Base-by-base conservation (phyloP, 1,140 invertebrate genomes). In the Oryctes rhinoceros region DNA sequence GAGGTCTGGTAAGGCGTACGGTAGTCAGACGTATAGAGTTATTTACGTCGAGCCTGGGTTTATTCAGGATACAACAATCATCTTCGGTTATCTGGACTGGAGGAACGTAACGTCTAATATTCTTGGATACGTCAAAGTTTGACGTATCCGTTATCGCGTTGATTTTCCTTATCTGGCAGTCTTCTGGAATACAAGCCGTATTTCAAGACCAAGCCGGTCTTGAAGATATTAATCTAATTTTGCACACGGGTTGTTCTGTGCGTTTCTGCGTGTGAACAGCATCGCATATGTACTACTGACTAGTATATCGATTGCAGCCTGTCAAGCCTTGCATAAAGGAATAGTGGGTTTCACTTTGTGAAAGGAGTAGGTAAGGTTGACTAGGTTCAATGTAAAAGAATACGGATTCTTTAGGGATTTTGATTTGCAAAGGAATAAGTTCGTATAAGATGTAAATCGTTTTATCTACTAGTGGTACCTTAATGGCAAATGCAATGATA, bases 291-390 rank as follows among this genome's bases (percentile, higher is more conserved):
- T 76, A 39, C 44, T 39, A 11, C n/a, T 48, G 37, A 44, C 13
- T 48, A 4, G n/a, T 11, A 18, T 76, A 39, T 18, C 44, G 37
- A 4, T 48, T 37, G 44, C 74, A 76, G 3, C n/a, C 7, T 44
- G 37, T 76, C 35, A 76, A 76, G 15, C 44, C 35, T 76, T 76
- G 74, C 74, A 76, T 76, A 39, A 76, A 48, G 74, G 35, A 76
- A 39, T 76, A 39, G 24, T 76, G 44, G 74, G 35, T 76, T 44
- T 76, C 44, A 39, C 4, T 39, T 76, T 76, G 74, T 44, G 30
- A 76, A 44, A 76, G 35, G 2, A 76, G 35, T 4, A 76, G 44
- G 74, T 76, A 39, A 39, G 24, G 71, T 10, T 75, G 71, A 44
- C 37, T 75, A 75, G 71, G 71, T 75, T 37, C 24, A 6, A 75